These are phyloP conservation scores for Drosophila antonietae DNA, from an alignment of 2,888 invertebrate genomes.

Conservation along the genomic window DNA sequence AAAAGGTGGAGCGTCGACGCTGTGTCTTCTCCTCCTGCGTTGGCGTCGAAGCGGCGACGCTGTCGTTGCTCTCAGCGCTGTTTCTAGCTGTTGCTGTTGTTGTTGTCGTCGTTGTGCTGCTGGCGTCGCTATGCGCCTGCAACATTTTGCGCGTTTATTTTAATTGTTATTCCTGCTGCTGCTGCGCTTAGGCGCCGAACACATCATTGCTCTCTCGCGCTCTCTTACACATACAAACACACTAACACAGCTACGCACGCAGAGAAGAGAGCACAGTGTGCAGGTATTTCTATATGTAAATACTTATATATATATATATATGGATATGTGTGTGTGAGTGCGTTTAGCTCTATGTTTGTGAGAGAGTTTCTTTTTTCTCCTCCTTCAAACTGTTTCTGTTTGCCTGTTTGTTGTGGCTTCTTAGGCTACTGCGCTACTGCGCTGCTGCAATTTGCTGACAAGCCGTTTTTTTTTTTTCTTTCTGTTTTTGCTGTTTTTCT, in stretches of 20 bases:
- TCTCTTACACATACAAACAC: conserved; percentile 14
- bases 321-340: neutral
- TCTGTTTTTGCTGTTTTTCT: conserved; percentile 23
- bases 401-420: conserved; percentile 54
- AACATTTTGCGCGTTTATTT: conserved; percentile 72
- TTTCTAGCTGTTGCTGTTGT: conserved; percentile 56
- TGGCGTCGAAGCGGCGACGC: conserved; percentile 44
- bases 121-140: conserved; percentile 65
- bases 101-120: conserved; percentile 57
- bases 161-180: conserved; percentile 55
- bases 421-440: conserved; percentile 38
- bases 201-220: conserved; percentile 34
- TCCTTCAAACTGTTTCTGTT: conserved; percentile 11
- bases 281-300: conserved; percentile 36
- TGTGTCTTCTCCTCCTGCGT: conserved; percentile 85
- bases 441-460: conserved; percentile 62
- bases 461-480: conserved; percentile 46
- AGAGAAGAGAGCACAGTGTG: conserved; percentile 28
- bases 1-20: conserved; percentile 90
- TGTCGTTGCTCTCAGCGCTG: conserved; percentile 54
- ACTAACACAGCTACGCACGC: neutral
- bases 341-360: neutral
- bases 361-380: conserved; percentile 1
- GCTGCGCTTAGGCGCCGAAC: conserved; percentile 49
- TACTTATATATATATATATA: too few relatives aligned